Evolutionary conservation across 2,113 vertebrate species (phyloP).

Genomic region (Monarcha castaneiventris): DNA sequence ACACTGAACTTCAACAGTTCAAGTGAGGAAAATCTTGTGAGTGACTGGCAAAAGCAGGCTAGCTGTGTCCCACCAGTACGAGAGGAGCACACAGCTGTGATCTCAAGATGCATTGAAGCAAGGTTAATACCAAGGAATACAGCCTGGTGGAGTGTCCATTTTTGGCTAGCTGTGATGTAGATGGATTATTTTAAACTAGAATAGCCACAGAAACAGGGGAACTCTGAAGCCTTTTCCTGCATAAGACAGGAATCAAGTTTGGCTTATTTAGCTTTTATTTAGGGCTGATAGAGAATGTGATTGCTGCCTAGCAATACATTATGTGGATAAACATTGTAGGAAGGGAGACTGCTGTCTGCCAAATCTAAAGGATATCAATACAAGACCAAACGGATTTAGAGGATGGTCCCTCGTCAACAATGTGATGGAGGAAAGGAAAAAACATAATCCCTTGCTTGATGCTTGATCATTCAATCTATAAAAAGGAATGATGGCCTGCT

Average conservation of each 20-base stretch:
- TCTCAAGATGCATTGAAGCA: neutral
- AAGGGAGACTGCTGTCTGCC: neutral
- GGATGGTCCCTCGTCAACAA: neutral
- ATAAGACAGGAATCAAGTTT: neutral
- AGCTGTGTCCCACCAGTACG: neutral
- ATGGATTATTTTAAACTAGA: neutral
- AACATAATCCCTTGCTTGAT: neutral
- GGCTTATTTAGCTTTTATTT: neutral
- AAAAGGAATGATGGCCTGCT: neutral
- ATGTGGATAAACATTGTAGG: neutral
- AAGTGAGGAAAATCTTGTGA: neutral
- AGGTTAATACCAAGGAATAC: neutral
- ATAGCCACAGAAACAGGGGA: neutral
- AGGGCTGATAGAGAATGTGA: neutral
- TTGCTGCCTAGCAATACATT: neutral
- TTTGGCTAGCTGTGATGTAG: neutral
- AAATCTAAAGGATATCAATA: neutral
- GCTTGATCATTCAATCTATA: neutral
- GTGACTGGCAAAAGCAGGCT: neutral
- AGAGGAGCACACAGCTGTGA: neutral
- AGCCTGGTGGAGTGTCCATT: neutral
- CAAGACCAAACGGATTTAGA: neutral
- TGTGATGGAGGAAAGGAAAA: neutral
- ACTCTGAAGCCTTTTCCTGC: neutral
- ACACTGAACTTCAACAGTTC: neutral